Percentiles rank a stretch among this genome's conserved stretches.
phyloP scores from a whole-genome alignment of 2,113 vertebrate species.

The Ibidorhyncha struthersii region DNA sequence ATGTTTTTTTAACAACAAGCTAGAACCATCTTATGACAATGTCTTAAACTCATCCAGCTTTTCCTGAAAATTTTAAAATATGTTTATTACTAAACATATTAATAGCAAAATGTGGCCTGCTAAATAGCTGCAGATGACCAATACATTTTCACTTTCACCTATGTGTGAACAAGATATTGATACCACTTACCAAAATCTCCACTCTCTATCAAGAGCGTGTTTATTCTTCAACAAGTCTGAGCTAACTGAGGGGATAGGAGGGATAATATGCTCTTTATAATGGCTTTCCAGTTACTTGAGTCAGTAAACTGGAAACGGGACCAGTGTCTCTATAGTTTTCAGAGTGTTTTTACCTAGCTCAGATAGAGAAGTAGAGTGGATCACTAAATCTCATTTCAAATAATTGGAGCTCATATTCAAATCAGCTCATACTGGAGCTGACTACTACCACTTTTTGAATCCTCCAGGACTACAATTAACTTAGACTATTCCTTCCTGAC shows the following conservation, averaged over 20 bases:
- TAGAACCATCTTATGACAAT: background rate
- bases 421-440: background rate
- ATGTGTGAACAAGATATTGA: background rate
- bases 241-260: background rate
- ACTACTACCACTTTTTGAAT: background rate
- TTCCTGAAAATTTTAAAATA: background rate
- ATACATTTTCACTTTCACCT: background rate
- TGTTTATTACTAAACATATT: background rate
- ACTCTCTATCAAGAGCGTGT: background rate
- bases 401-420: background rate
- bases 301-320: background rate
- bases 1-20: background rate
- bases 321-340: background rate
- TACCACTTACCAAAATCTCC: background rate
- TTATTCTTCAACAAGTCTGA: background rate
- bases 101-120: background rate
- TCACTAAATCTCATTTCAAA: background rate
- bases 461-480: background rate
- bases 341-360: background rate
- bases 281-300: background rate
- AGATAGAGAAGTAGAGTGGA: background rate
- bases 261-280: background rate
- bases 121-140: background rate
- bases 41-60: background rate
- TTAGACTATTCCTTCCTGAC: background rate